Evolutionary conservation across 2,797 vertebrate genomes (phyloP).

Genomic region (Phataginus tetradactyla): DNA sequence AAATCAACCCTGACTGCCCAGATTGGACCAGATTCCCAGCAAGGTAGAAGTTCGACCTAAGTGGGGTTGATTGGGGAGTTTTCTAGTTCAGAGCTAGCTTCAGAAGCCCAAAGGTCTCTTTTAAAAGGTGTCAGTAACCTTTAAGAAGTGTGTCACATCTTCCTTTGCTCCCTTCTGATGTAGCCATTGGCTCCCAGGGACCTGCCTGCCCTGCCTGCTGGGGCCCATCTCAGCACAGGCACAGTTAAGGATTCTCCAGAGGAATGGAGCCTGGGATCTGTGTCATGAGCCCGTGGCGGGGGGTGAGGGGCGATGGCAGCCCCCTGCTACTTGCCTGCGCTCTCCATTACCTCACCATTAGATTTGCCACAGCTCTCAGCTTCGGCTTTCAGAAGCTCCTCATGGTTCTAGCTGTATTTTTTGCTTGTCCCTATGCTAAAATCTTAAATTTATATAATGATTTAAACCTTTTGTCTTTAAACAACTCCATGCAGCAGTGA

Average conservation of each 20-base stretch:
- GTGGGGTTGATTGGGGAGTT: background rate
- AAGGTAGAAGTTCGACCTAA: background rate
- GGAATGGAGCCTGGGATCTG: background rate
- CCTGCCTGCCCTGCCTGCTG: background rate
- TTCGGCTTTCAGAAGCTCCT: background rate
- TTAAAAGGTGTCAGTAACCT: background rate
- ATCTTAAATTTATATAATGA: background rate
- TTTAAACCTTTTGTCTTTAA: conserved; percentile 43
- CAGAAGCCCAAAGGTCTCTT: background rate
- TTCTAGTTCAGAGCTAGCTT: background rate
- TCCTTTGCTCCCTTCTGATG: background rate
- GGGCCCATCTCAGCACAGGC: background rate
- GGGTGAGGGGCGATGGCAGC: background rate
- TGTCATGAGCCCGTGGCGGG: background rate
- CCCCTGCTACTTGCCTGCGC: background rate
- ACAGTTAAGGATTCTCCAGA: background rate
- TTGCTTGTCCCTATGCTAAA: background rate
- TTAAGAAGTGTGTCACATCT: background rate
- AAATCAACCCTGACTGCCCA: background rate
- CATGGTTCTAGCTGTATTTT: background rate
- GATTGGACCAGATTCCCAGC: background rate
- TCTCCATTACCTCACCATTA: background rate
- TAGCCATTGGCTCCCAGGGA: background rate
- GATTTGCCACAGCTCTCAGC: background rate
- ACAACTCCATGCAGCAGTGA: background rate